phyloP scores from a whole-genome alignment of 2,797 vertebrate species.

The Acanthis flammea region DNA sequence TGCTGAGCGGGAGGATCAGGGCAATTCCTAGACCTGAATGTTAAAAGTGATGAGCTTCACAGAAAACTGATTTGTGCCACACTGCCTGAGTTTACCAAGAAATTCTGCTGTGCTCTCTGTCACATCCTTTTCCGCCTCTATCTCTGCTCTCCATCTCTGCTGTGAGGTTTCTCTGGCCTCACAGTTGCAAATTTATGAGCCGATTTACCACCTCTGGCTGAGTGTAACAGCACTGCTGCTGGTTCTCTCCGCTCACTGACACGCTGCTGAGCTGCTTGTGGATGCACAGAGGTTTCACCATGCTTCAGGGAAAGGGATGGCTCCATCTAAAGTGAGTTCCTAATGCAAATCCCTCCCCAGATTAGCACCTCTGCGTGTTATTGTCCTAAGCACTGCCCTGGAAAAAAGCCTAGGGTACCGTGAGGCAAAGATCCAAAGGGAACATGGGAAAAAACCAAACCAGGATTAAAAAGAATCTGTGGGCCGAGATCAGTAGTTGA shows the following conservation, averaged over 20 bases:
- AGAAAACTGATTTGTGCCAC: background rate
- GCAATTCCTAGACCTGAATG: background rate
- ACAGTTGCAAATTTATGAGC: background rate
- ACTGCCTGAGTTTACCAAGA: background rate
- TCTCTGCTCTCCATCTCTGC: background rate
- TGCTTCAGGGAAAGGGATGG: background rate
- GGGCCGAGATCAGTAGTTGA: background rate
- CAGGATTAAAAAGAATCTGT: background rate
- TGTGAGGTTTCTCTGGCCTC: background rate
- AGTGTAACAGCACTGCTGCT: background rate
- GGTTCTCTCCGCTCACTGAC: rapidly evolving
- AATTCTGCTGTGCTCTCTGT: background rate
- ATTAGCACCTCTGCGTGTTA: background rate
- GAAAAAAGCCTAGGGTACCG: background rate
- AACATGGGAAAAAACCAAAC: background rate
- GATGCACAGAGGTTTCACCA: background rate
- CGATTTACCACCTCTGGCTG: background rate
- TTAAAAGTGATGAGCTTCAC: background rate
- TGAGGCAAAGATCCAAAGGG: background rate
- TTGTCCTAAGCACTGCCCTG: background rate
- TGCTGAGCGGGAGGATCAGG: background rate
- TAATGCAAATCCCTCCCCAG: background rate
- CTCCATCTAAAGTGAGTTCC: background rate
- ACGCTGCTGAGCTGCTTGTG: background rate
- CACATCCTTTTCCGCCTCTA: background rate